phyloP scores from a whole-genome alignment of 2,113 vertebrate species.

The Melanerpes formicivorus region DNA sequence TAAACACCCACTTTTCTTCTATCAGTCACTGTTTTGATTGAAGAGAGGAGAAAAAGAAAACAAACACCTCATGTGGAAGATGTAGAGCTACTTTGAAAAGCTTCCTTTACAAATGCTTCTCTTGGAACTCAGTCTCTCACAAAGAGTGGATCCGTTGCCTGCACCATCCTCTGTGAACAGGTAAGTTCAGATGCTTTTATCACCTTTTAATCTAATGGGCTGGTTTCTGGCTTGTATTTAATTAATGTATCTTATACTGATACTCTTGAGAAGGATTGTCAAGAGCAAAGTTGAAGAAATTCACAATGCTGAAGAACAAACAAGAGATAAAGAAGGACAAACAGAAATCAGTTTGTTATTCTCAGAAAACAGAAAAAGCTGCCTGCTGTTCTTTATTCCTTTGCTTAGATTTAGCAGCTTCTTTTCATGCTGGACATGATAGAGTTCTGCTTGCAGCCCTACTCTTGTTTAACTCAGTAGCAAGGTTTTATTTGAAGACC shows the following conservation, averaged over 20 bases:
- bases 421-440: not conserved
- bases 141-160: not conserved
- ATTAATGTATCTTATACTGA: not conserved
- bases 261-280: not conserved
- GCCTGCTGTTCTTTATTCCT: not conserved
- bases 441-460: not conserved
- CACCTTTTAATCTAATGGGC: not conserved
- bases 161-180: not conserved
- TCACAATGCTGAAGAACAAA: not conserved
- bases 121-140: not conserved
- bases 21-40: slow-evolving; percentile 3
- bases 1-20: not conserved
- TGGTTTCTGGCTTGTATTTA: not conserved
- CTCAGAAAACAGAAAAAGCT: not conserved
- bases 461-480: not conserved
- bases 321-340: not conserved
- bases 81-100: not conserved
- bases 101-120: slow-evolving; percentile 7
- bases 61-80: not conserved
- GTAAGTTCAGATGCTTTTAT: slow-evolving; percentile 30
- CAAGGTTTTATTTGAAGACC: not conserved
- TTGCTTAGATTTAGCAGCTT: not conserved
- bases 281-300: not conserved
- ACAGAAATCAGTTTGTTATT: not conserved
- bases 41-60: slow-evolving; percentile 1